A percentile compares a stretch with the other conserved stretches of the same genome.
phyloP scores from a whole-genome alignment of 2,797 vertebrate species.

The Chiroxiphia lanceolata region DNA sequence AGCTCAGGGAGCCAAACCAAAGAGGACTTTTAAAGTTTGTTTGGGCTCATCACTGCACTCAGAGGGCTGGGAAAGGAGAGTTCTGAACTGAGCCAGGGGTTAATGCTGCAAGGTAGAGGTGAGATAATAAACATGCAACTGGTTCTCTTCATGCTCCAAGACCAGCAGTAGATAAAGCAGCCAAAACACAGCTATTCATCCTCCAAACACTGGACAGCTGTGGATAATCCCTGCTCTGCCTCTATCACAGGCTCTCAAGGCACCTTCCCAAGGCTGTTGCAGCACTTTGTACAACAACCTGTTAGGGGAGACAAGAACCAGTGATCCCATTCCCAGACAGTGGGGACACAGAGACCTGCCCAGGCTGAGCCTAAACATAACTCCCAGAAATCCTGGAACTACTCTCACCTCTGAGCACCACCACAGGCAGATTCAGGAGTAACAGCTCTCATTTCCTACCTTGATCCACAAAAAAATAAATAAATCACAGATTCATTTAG shows the following conservation, averaged over 20 bases:
- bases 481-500: neutral
- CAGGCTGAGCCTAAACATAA: neutral
- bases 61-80: neutral
- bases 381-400: neutral
- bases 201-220: neutral
- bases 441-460: neutral
- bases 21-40: neutral
- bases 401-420: neutral
- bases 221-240: neutral
- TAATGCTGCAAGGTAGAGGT: neutral
- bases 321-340: neutral
- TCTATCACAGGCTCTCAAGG: neutral
- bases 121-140: neutral
- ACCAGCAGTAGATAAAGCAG: neutral
- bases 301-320: neutral
- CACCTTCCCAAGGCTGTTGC: neutral
- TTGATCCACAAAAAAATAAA: neutral
- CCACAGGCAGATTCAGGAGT: neutral
- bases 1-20: neutral
- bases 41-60: neutral
- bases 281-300: neutral
- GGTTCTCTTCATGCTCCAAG: neutral
- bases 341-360: fast-evolving
- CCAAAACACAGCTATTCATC: neutral
- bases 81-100: neutral